These are phyloP conservation scores for Dinocampus coccinellae DNA, from an alignment of 2,888 invertebrate genomes.

Conservation along the genomic window DNA sequence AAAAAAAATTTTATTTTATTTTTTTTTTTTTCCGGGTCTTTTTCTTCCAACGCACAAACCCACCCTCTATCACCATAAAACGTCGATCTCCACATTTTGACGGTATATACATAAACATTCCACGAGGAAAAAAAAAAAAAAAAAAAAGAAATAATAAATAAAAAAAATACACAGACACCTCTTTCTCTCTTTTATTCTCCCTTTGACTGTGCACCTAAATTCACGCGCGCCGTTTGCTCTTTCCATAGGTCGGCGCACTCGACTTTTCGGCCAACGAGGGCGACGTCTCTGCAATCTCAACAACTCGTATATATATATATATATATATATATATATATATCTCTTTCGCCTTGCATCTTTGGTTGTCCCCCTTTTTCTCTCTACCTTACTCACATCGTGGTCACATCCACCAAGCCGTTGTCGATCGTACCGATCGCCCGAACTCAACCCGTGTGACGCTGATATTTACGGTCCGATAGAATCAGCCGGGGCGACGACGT, in stretches of 20 bases:
- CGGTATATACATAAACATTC: background rate
- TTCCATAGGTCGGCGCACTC: conserved; percentile 11
- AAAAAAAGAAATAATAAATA: background rate
- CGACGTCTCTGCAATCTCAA: conserved; percentile 27
- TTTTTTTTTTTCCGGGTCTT: background rate
- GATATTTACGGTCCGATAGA: conserved; percentile 68
- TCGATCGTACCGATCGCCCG: conserved; percentile 29
- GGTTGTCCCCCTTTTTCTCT: conserved; percentile 15
- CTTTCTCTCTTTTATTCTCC: background rate
- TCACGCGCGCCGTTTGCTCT: background rate
- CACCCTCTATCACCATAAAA: conserved; percentile 5
- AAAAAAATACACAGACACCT: background rate
- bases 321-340: conserved; percentile 21
- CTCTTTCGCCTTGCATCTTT: background rate
- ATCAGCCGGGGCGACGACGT: conserved; percentile 60
- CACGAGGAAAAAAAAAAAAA: background rate
- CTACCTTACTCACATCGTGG: background rate
- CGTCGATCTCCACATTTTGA: background rate
- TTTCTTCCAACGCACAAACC: background rate
- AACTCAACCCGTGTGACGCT: conserved; percentile 56
- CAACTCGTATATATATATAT: too few species aligned
- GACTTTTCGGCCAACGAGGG: conserved; percentile 2
- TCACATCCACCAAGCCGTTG: conserved; percentile 37
- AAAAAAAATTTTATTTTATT: too few species aligned
- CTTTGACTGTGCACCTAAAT: too few species aligned